Percentiles rank a stretch among this genome's conserved stretches.
Conservation (phyloP, 1,140 invertebrate species). For the Bombus superbus region DNA sequence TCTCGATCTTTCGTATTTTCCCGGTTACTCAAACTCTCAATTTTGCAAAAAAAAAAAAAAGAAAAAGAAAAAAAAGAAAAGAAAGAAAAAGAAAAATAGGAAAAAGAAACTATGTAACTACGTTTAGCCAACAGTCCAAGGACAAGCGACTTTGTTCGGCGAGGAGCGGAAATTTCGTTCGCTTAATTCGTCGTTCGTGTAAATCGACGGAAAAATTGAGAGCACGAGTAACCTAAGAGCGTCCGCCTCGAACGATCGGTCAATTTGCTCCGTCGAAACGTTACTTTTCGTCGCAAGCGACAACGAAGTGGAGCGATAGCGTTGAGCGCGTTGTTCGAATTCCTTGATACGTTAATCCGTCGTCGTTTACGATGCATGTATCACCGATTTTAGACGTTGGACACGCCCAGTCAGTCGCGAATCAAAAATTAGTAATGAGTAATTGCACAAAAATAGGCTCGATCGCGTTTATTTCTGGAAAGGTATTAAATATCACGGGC, state of each 20-base stretch:
- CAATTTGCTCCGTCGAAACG: conserved; percentile 18
- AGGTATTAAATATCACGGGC: conserved; percentile 28
- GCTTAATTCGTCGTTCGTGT: too few species aligned
- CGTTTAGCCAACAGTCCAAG: too few species aligned
- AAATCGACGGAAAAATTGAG: too few species aligned
- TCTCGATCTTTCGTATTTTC: background rate
- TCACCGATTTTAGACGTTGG: conserved; percentile 20
- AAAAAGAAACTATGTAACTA: too few species aligned
- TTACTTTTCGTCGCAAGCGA: background rate
- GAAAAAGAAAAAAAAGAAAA: too few species aligned
- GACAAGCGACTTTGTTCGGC: too few species aligned
- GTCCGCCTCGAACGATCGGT: background rate
- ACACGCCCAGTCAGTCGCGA: conserved; percentile 19
- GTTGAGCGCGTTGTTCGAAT: background rate
- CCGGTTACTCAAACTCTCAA: background rate
- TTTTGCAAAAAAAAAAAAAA: too few species aligned
- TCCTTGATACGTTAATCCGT: conserved; percentile 12
- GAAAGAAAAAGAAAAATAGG: too few species aligned
- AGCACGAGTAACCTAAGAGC: background rate
- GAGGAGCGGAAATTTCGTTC: too few species aligned
- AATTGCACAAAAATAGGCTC: conserved; percentile 55
- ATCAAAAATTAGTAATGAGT: conserved; percentile 44
- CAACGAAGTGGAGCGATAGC: background rate
- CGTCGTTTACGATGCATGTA: conserved; percentile 38
- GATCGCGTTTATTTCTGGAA: conserved; percentile 45